phyloP scores from a whole-genome alignment of 2,113 vertebrate genomes.

The Corydoras sp. region DNA sequence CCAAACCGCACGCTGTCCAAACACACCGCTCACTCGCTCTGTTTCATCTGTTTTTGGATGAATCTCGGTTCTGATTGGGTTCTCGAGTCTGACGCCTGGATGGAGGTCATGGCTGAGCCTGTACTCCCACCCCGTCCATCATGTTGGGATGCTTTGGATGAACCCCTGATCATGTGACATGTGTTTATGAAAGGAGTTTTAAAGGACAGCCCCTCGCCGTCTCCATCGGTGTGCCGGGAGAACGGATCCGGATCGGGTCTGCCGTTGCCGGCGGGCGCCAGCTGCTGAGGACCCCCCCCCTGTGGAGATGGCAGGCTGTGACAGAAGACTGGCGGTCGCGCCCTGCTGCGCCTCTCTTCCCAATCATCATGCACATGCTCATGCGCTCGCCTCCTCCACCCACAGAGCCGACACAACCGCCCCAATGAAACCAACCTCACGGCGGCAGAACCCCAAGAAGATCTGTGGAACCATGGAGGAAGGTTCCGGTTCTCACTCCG shows the following conservation, averaged over 20 bases:
- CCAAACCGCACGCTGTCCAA: too few relatives aligned
- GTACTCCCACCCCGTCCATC: too few relatives aligned
- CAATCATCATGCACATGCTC: conserved; percentile 42
- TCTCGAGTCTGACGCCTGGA: too few relatives aligned
- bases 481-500: too few relatives aligned
- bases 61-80: too few relatives aligned
- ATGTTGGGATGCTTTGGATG: too few relatives aligned
- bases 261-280: conserved; percentile 32
- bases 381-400: conserved; percentile 4
- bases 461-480: too few relatives aligned
- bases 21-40: too few relatives aligned
- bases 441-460: conserved; percentile 3
- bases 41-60: too few relatives aligned
- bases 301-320: conserved; percentile 21
- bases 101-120: too few relatives aligned
- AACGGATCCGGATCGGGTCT: conserved; percentile 17
- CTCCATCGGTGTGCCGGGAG: conserved; percentile 2
- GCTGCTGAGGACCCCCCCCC: conserved; percentile 44
- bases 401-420: not conserved
- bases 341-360: conserved; percentile 33
- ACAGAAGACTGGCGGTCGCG: conserved; percentile 26
- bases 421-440: too few relatives aligned
- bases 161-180: too few relatives aligned
- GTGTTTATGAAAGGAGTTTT: not conserved
- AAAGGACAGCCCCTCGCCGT: not conserved